Evolutionary conservation across 1,140 invertebrate species (phyloP), one percentile per base, ranked within the genome.

Genomic region (Caenorhabditis tropicalis): DNA sequence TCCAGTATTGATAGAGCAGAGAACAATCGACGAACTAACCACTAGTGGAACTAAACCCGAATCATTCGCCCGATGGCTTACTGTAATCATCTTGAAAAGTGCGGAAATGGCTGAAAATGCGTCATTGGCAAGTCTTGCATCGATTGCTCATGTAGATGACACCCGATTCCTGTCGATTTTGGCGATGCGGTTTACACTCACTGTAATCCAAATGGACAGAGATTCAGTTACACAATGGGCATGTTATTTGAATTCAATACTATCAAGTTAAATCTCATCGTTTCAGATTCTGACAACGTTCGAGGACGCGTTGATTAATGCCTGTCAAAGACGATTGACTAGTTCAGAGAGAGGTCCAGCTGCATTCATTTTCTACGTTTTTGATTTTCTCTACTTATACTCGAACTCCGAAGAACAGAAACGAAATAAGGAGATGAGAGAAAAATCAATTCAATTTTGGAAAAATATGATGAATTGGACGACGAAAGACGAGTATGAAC

Each of bases 351-450:
- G 65, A 24, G 36, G 65, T 3, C 36, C 65, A 10, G 36, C 65
- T 24, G 6, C 65, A 74, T 74, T 74, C n/a, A 31, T 43, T 24
- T 74, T 74, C 65, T 74, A 74, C 29, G 65, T 74, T 12, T 74
- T 74, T 15, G 65, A 74, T 24, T 74, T 74, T 27, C 19, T 74
- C 21, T 74, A 74, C 65, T 24, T 31, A 1, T 74, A 74, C 36
- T 9, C 6, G 6, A 74, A 46, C 43, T 43, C 65, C 9, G 65
- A 74, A 43, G 65, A 74, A 16, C 6, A 43, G 0, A 19, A n/a
- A 12, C 27, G 29, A 3, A 33, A 74, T 6, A 74, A 74, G 27
- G 29, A 74, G 36, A 74, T 43, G 6, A 12, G 36, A 7, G 65
- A 74, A 10, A 74, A 74, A 19, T 33, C 43, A 0, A 9, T 74